Percentiles rank a stretch among this genome's conserved stretches.
Conservation (phyloP, 2,113 vertebrate genomes). For the Colinus virginianus region DNA sequence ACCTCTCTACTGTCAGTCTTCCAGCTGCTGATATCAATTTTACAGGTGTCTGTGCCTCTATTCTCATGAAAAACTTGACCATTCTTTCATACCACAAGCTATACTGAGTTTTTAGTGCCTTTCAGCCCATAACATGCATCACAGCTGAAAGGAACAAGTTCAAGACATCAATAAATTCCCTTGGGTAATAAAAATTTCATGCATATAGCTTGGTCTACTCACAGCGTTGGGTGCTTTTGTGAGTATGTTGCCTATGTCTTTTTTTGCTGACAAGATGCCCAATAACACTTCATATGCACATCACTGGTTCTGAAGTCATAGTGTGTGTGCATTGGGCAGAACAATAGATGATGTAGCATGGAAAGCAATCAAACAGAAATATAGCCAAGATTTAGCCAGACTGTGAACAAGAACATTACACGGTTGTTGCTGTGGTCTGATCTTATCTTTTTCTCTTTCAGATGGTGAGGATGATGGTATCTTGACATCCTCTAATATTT, state of each 20-base stretch:
- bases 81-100: background rate
- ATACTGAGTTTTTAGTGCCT: background rate
- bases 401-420: background rate
- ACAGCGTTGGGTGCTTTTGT: background rate
- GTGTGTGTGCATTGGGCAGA: background rate
- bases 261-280: conserved; percentile 2
- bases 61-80: background rate
- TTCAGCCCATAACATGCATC: background rate
- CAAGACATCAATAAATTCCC: background rate
- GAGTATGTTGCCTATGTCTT: background rate
- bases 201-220: background rate
- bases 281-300: background rate
- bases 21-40: background rate
- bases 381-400: background rate
- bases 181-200: background rate
- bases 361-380: conserved; percentile 4
- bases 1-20: background rate
- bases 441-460: conserved; percentile 22
- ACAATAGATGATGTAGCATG: background rate
- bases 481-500: background rate
- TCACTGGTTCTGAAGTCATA: background rate
- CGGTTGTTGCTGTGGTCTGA: background rate
- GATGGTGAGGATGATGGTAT: background rate
- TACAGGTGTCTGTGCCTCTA: background rate
- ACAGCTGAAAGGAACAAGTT: background rate